phyloP scores from a whole-genome alignment of 2,797 vertebrate species.

The Labeo calbasu region DNA sequence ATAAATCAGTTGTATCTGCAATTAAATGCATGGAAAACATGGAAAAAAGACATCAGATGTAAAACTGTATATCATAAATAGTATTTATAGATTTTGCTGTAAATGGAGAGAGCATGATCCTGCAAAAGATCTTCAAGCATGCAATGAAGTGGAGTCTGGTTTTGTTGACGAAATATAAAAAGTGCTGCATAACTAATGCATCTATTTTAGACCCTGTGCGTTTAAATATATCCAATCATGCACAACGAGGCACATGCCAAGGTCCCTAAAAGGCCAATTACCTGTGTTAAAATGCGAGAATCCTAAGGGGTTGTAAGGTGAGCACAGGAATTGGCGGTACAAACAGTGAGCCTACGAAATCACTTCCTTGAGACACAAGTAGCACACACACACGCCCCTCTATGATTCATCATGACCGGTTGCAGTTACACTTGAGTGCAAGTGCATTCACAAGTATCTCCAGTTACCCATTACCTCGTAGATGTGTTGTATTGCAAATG shows the following conservation, averaged over 20 bases:
- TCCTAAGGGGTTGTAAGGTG: slow-evolving; percentile 3
- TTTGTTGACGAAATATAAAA: slow-evolving; percentile 34
- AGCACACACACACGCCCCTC: slow-evolving; percentile 40
- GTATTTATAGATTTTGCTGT: neutral
- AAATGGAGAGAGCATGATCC: neutral
- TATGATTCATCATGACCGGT: slow-evolving; percentile 35
- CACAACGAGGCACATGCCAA: neutral
- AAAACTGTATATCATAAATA: neutral
- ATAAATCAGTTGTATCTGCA: neutral
- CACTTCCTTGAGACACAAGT: slow-evolving; percentile 46
- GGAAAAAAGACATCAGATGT: neutral
- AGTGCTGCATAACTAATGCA: neutral
- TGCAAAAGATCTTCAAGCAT: slow-evolving; percentile 13
- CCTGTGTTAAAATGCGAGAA: neutral
- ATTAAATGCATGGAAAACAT: neutral
- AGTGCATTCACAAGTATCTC: slow-evolving; percentile 26
- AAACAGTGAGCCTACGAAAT: neutral
- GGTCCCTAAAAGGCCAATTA: neutral
- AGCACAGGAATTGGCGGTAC: neutral
- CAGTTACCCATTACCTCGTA: slow-evolving; percentile 40
- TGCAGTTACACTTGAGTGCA: neutral
- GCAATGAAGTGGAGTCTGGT: slow-evolving; percentile 14
- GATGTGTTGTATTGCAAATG: slow-evolving; percentile 33
- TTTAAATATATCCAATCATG: neutral
- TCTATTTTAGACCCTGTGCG: neutral